These are phyloP conservation scores for Malurus melanocephalus DNA, from an alignment of 2,113 vertebrate genomes.

Conservation along the genomic window DNA sequence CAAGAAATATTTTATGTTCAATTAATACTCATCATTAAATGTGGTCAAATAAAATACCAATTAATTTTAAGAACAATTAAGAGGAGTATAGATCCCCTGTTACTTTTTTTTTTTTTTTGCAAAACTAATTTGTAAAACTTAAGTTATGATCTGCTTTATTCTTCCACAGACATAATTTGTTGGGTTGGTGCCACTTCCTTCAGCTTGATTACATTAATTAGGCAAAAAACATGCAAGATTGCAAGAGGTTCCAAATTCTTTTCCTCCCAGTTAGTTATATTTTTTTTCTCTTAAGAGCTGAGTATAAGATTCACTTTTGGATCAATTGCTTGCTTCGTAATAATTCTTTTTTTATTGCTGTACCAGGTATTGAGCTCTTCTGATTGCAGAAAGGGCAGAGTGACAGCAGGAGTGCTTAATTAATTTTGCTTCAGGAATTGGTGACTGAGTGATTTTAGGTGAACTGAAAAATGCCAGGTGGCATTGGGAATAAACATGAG, in stretches of 20 bases:
- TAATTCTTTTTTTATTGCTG: background rate
- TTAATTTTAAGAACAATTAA: background rate
- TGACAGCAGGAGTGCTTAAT: constrained; percentile 54
- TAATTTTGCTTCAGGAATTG: constrained; percentile 55
- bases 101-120: background rate
- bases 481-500: constrained; percentile 23
- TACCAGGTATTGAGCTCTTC: constrained; percentile 35
- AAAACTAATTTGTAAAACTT: background rate
- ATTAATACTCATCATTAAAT: background rate
- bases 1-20: background rate
- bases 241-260: constrained; percentile 12
- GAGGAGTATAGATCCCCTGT: background rate
- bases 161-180: background rate
- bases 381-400: constrained; percentile 34
- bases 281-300: background rate
- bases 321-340: constrained; percentile 26
- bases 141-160: background rate
- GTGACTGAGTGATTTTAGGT: constrained; percentile 52
- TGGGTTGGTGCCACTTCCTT: constrained; percentile 47
- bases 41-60: background rate
- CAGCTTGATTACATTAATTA: constrained; percentile 58
- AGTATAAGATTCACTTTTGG: background rate
- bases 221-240: background rate
- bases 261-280: background rate
- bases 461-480: constrained; percentile 49